Evolutionary conservation across 1,140 invertebrate species (phyloP), one percentile per base, ranked within the genome.

Genomic region (Micrasema minimum): DNA sequence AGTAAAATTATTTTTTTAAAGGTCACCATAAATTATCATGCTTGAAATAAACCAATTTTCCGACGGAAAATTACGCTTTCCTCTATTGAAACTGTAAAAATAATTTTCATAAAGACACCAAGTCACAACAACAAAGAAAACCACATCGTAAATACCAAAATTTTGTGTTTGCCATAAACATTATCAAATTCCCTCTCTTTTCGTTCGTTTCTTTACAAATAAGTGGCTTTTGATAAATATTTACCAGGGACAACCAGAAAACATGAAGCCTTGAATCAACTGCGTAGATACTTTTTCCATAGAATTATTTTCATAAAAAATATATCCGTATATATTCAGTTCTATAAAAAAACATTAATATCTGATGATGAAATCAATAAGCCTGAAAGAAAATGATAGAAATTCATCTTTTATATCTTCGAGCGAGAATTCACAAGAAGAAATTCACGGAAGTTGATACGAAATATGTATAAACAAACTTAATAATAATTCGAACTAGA

Each of bases 171-270:
- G 43, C 35, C 62, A 48, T 35, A 65, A 50, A 43, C 45, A 65
- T 50, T 62, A 62, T 62, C 38, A 38, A 11, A 37, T 35, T 48
- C 50, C 51, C 22, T 55, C 12, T 16, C 9, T 46, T 65, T 65
- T 31, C 11, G 37, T 48, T 26, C 23, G 12, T 48, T 65, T 50
- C 14, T 23, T 22, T 4, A 31, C 22, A 50, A 45, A 65, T 65
- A 65, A 65, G 45, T 65, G 62, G 43, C 43, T 48, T 65, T 50
- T 31, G 20, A 45, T 65, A 65, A 65, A 46, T 26, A 65, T 50
- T 65, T 65, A 31, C 18, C 43, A 31, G 23, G 14, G 43, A 50
- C 43, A 64, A 45, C 20, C 31, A 12, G 62, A 18, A 64, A 18
- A 31, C n/a, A 31, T 16, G 31, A 18, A 57, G 31, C n/a, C n/a